Evolutionary conservation across 37 sponge, comb jelly and placozoan species (phyloP).

Genomic region (Corticium candelabrum): DNA sequence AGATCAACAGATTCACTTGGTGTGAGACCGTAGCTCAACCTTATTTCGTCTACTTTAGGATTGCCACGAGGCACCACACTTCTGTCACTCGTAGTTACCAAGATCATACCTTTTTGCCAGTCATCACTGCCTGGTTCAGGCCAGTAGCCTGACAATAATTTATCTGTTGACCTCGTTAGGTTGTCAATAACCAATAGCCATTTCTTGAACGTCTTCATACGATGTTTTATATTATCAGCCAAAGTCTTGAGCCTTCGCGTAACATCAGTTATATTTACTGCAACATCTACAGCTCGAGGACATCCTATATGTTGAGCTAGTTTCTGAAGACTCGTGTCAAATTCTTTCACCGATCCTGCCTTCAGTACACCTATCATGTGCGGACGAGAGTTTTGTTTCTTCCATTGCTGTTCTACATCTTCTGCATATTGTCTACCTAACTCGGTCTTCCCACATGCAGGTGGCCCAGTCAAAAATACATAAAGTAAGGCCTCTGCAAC

Average conservation of each 20-base stretch:
- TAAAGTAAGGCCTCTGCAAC: too few relatives aligned
- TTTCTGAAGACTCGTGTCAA: too few relatives aligned
- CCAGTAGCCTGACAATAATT: not conserved
- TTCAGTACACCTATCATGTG: too few relatives aligned
- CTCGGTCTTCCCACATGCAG: not conserved
- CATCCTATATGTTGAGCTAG: too few relatives aligned
- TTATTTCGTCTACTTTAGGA: not conserved
- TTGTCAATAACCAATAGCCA: not conserved
- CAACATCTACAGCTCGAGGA: too few relatives aligned
- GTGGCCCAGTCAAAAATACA: too few relatives aligned
- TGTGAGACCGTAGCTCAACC: not conserved
- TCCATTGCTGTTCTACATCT: too few relatives aligned
- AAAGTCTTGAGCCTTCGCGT: too few relatives aligned
- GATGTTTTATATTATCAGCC: not conserved
- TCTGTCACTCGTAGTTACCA: not conserved
- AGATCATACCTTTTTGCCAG: not conserved
- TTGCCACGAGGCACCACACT: not conserved
- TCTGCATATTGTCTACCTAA: not conserved
- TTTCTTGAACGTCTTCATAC: not conserved
- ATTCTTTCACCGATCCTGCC: too few relatives aligned
- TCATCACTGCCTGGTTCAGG: not conserved
- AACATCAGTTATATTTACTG: too few relatives aligned
- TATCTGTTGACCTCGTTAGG: not conserved
- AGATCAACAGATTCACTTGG: not conserved
- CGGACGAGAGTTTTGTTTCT: too few relatives aligned